Conservation (phyloP, 2,888 invertebrate species). For the Andricus curvator region DNA sequence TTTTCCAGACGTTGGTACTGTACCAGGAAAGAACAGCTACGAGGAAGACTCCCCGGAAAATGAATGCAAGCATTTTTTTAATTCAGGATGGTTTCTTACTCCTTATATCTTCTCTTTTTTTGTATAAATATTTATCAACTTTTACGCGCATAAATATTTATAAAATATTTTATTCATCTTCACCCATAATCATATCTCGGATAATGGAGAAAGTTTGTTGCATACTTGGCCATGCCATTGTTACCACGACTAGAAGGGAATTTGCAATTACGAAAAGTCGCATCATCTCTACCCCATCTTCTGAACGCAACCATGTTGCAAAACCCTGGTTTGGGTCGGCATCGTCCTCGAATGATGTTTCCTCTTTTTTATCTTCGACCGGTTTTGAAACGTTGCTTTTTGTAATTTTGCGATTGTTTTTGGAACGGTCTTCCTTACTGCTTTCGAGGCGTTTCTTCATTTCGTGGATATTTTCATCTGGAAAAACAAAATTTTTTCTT, state of each 20-base stretch:
- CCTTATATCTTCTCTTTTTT: constrained; percentile 21
- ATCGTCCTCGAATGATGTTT: constrained; percentile 58
- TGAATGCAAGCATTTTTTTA: constrained; percentile 82
- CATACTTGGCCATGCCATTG: constrained; percentile 87
- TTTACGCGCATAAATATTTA: not conserved
- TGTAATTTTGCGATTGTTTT: not conserved
- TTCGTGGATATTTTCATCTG: constrained; percentile 24
- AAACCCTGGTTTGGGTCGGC: constrained; percentile 73
- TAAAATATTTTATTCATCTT: constrained; percentile 57
- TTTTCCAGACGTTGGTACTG: constrained; percentile 84
- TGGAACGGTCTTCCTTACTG: constrained; percentile 12
- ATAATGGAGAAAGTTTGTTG: constrained; percentile 80
- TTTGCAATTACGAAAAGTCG: constrained; percentile 90
- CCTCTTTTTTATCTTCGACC: constrained; percentile 51
- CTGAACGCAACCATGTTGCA: constrained; percentile 78
- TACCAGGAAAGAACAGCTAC: constrained; percentile 87
- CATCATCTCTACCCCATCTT: constrained; percentile 87
- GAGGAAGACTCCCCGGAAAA: constrained; percentile 84
- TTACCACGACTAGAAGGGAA: constrained; percentile 85
- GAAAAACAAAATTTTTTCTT: not conserved
- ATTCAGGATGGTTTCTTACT: not conserved
- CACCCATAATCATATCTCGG: constrained; percentile 74
- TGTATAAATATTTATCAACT: not conserved
- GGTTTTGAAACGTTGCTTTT: constrained; percentile 8
- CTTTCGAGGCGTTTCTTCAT: constrained; percentile 12